phyloP scores from a whole-genome alignment of 2,797 vertebrate genomes.

The Gobio occitaniae region DNA sequence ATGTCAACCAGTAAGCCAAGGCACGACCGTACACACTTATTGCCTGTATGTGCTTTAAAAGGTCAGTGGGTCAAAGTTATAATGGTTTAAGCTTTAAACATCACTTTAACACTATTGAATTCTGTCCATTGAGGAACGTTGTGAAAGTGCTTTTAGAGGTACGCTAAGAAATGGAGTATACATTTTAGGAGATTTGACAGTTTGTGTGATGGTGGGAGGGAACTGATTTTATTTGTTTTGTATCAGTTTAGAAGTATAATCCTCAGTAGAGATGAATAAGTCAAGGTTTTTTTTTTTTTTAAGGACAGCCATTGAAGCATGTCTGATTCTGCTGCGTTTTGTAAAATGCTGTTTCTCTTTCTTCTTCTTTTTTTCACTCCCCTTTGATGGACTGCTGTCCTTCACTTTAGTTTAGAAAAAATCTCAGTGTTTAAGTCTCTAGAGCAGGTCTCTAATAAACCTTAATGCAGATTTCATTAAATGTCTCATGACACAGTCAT shows the following conservation, averaged over 20 bases:
- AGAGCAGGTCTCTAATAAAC: constrained; percentile 24
- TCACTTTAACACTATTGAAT: neutral
- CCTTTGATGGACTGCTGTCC: constrained; percentile 13
- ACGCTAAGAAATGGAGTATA: neutral
- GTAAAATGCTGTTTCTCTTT: neutral
- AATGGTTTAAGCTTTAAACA: neutral
- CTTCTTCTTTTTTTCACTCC: neutral
- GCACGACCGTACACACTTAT: neutral
- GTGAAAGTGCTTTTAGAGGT: constrained; percentile 2
- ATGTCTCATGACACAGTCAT: constrained; percentile 13
- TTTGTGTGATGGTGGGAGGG: neutral
- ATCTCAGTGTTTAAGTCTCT: constrained; percentile 31
- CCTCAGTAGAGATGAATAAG: constrained; percentile 32
- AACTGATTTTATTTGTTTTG: neutral
- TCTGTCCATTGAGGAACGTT: no score
- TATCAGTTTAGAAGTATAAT: constrained; percentile 34
- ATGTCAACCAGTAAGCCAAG: neutral
- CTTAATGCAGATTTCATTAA: constrained; percentile 27
- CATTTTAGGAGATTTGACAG: constrained; percentile 12
- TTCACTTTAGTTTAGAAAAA: constrained; percentile 32
- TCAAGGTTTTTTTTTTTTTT: constrained; percentile 43
- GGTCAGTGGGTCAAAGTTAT: neutral
- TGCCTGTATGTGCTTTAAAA: neutral
- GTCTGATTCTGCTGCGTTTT: constrained; percentile 6
- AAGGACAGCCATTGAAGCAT: constrained; percentile 31